phyloP scores from a whole-genome alignment of 2,888 invertebrate genomes.

The Mongoloraphidia duomilia region DNA sequence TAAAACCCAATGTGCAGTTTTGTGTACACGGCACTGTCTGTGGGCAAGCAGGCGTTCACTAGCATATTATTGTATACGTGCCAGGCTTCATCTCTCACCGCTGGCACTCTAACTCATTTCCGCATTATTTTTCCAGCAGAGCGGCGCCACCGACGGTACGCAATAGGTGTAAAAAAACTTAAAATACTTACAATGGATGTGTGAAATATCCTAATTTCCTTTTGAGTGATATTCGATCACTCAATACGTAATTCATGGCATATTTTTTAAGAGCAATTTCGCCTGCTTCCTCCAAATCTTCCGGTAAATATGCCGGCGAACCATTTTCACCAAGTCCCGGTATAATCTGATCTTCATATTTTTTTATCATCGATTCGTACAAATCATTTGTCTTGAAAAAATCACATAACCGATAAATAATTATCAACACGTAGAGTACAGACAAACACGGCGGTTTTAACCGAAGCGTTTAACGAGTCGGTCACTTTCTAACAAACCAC shows the following conservation, averaged over 20 bases:
- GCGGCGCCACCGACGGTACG: too few relatives aligned
- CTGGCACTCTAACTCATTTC: too few relatives aligned
- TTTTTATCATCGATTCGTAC: conserved; percentile 6
- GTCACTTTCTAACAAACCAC: too few relatives aligned
- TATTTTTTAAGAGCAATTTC: conserved; percentile 64
- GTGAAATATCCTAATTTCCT: conserved; percentile 54
- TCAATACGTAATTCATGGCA: conserved; percentile 78
- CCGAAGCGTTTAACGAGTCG: too few relatives aligned
- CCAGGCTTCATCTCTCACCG: too few relatives aligned
- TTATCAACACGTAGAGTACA: too few relatives aligned
- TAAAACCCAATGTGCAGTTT: too few relatives aligned
- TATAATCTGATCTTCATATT: conserved; percentile 46
- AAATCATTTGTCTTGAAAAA: conserved; percentile 3
- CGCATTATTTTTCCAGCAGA: too few relatives aligned
- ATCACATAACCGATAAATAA: neutral
- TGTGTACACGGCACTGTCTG: too few relatives aligned
- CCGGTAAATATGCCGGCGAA: conserved; percentile 47
- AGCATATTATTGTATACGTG: too few relatives aligned
- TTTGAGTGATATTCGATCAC: conserved; percentile 76
- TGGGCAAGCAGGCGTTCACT: too few relatives aligned
- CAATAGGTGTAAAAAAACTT: conserved; percentile 2
- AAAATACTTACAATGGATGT: conserved; percentile 30
- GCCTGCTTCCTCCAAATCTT: conserved; percentile 47
- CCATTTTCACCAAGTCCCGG: conserved; percentile 60
- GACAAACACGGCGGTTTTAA: too few relatives aligned